Conservation (phyloP, 2,797 vertebrate species). For the Helarctos malayanus region DNA sequence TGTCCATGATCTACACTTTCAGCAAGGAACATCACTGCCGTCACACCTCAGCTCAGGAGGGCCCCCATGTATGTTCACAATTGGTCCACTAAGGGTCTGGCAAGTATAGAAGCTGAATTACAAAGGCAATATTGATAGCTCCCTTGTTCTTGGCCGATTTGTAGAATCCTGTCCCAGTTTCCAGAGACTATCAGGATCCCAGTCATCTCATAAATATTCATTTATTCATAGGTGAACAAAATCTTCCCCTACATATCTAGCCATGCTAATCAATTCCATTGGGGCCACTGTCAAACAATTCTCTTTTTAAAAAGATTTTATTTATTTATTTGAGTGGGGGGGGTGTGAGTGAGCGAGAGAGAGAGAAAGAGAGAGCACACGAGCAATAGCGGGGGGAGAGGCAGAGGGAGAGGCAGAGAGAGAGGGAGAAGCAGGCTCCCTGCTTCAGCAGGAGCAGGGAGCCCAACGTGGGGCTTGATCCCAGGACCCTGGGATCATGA, state of each 20-base stretch:
- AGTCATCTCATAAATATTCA: constrained; percentile 65
- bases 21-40: constrained; percentile 56
- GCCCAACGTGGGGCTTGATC: not conserved
- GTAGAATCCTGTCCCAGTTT: constrained; percentile 55
- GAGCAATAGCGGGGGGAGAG: not conserved
- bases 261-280: constrained; percentile 41
- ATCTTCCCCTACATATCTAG: not conserved
- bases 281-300: constrained; percentile 21
- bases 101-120: constrained; percentile 61
- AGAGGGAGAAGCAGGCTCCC: not conserved
- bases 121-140: constrained; percentile 57
- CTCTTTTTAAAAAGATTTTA: not conserved
- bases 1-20: constrained; percentile 52
- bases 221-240: constrained; percentile 55
- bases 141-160: constrained; percentile 4
- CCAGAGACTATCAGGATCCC: constrained; percentile 34
- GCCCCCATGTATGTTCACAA: not conserved
- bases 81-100: constrained; percentile 39
- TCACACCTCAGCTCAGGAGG: not conserved
- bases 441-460: no score
- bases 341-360: not conserved
- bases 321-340: not conserved
- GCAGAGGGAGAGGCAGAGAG: not conserved
- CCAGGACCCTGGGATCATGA: not conserved
- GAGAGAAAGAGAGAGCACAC: not conserved